Base-by-base conservation (phyloP, 2,113 vertebrate genomes). In the Nycticebus coucang region DNA sequence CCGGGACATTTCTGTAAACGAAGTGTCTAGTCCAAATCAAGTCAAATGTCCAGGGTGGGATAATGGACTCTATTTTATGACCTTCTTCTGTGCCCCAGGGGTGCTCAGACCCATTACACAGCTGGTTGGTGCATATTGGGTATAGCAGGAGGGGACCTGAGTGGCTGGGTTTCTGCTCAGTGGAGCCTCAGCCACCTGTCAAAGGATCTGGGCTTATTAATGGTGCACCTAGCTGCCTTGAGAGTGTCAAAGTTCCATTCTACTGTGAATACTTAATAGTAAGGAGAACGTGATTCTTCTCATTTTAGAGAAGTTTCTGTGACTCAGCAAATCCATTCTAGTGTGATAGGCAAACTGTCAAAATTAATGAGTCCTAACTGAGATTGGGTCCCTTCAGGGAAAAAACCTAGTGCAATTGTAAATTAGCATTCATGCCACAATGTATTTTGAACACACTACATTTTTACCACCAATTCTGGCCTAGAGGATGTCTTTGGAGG, bases 261-360 rank as follows among this genome's bases (percentile, higher is more conserved):
- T 90, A 57, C 60, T 86, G 72, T 13, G 72, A 86, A 26, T 3
- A 1, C 28, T 45, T 64, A 79, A 94, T 24, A 86, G 37, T 24
- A 53, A 66, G 33, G 37, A 85, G 87, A 68, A 86, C 80, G 59
- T 66, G 59, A 81, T 18, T 37, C 22, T 94, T 87, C 62, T 83
- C 77, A 71, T 82, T 60, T 11, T 4, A 45, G 41, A 37, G 74
- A 89, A 66, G 60, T 77, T 96, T 62, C 88, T 97, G 64, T 97
- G 96, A 95, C 93, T 98, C 96, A 95, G 95, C 7, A 19, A 86
- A 95, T 92, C 82, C 93, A 90, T n/a, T 66, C 89, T 95, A 74
- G 41, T 28, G 11, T 5, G 97, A 97, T 55, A 92, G 96, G 79
- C 64, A 95, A 62, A 87, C 91, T 97, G 95, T 97, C 97, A 97